These are phyloP conservation scores for Lagothrix lagotricha DNA, from an alignment of 2,797 vertebrate species.

Conservation along the genomic window DNA sequence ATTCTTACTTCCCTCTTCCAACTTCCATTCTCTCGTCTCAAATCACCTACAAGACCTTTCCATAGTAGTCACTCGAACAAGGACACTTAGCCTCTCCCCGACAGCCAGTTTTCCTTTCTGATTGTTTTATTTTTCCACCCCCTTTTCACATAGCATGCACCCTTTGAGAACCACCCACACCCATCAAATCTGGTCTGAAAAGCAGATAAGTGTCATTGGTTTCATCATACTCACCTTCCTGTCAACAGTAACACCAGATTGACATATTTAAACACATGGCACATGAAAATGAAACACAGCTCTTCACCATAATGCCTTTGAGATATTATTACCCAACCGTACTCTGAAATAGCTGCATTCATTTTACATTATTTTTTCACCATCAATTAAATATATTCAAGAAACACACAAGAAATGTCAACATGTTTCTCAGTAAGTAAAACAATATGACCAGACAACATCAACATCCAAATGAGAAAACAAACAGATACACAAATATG, in stretches of 20 bases:
- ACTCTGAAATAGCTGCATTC: background rate
- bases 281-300: background rate
- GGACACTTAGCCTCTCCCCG: background rate
- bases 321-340: background rate
- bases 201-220: background rate
- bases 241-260: background rate
- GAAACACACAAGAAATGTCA: constrained; percentile 42
- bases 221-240: constrained; percentile 72
- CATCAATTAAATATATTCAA: constrained; percentile 32
- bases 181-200: background rate
- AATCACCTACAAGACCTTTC: background rate
- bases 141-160: background rate
- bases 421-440: background rate
- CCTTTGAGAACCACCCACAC: background rate
- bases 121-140: background rate
- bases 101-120: background rate
- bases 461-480: constrained; percentile 7
- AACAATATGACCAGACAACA: constrained; percentile 24
- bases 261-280: background rate
- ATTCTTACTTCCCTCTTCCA: background rate
- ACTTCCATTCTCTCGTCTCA: background rate
- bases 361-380: background rate
- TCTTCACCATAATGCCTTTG: background rate
- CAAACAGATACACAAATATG: background rate
- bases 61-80: background rate